A percentile compares a stretch with the other conserved stretches of the same genome.
Evolutionary conservation across 1,140 invertebrate genomes (phyloP).

Genomic region (Drosophila quadrilineata): DNA sequence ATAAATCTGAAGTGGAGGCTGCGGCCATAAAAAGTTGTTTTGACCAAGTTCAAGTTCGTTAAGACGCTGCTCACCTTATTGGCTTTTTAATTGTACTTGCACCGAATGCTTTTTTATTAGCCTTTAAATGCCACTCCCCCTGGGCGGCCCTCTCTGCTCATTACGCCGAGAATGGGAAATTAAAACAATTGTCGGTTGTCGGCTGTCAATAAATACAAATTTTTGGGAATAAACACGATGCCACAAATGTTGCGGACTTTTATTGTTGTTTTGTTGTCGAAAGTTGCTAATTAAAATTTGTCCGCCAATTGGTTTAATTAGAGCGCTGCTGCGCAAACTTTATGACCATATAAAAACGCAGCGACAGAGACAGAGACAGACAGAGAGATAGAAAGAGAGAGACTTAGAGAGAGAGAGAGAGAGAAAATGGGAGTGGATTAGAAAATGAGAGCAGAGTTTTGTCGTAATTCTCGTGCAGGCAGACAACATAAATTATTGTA

Average conservation of each 20-base stretch:
- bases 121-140: conserved; percentile 51
- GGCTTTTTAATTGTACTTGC: conserved; percentile 67
- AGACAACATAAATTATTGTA: conserved; percentile 11
- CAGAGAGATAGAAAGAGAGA: background rate
- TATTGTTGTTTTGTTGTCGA: conserved; percentile 52
- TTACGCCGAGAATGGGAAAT: conserved; percentile 34
- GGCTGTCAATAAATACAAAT: conserved; percentile 46
- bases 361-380: too few relatives aligned
- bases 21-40: conserved; percentile 65
- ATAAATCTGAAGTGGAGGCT: too few relatives aligned
- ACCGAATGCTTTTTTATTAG: conserved; percentile 67
- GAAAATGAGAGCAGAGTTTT: too few relatives aligned
- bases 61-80: conserved; percentile 46
- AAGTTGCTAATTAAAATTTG: conserved; percentile 71
- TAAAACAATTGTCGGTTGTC: conserved; percentile 65
- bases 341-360: conserved; percentile 52
- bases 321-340: conserved; percentile 53
- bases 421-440: too few relatives aligned
- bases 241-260: conserved; percentile 62
- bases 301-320: conserved; percentile 68
- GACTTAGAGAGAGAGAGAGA: background rate
- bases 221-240: conserved; percentile 53
- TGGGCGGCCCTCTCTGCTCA: too few relatives aligned
- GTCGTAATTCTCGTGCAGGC: conserved; percentile 11
- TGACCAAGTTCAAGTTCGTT: conserved; percentile 38